These are phyloP conservation scores for Turnix velox DNA, from an alignment of 2,113 vertebrate genomes.

Conservation along the genomic window DNA sequence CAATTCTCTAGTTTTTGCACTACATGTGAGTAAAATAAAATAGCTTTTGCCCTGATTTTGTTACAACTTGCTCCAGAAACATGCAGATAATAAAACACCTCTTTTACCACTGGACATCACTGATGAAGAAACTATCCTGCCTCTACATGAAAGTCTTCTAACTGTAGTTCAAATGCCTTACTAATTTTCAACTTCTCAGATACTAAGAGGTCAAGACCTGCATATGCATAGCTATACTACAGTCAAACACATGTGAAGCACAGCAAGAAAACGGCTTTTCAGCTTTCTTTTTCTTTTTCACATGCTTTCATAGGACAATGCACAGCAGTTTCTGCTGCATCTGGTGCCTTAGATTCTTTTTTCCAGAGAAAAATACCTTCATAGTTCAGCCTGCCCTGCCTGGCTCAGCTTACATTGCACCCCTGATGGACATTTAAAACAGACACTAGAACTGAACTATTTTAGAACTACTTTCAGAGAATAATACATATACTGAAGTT, in stretches of 20 bases:
- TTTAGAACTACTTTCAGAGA: neutral
- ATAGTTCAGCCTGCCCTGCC: neutral
- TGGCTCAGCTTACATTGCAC: neutral
- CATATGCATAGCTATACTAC: neutral
- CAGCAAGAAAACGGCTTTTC: neutral
- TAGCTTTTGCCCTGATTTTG: neutral
- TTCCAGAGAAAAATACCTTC: neutral
- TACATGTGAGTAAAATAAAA: neutral
- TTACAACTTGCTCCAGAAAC: neutral
- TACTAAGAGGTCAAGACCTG: neutral
- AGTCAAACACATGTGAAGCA: neutral
- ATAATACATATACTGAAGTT: neutral
- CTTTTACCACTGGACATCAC: neutral
- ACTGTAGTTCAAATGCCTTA: neutral
- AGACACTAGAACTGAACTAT: neutral
- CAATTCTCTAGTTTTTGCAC: neutral
- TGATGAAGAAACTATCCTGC: neutral
- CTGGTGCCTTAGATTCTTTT: neutral
- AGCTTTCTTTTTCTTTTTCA: neutral
- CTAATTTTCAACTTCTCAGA: neutral
- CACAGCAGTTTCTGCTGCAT: neutral
- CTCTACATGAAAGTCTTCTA: neutral
- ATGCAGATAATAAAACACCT: neutral
- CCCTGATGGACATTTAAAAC: neutral
- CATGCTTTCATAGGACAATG: neutral